These are phyloP conservation scores for Pluvianellus socialis DNA, from an alignment of 2,113 vertebrate species.

Conservation along the genomic window DNA sequence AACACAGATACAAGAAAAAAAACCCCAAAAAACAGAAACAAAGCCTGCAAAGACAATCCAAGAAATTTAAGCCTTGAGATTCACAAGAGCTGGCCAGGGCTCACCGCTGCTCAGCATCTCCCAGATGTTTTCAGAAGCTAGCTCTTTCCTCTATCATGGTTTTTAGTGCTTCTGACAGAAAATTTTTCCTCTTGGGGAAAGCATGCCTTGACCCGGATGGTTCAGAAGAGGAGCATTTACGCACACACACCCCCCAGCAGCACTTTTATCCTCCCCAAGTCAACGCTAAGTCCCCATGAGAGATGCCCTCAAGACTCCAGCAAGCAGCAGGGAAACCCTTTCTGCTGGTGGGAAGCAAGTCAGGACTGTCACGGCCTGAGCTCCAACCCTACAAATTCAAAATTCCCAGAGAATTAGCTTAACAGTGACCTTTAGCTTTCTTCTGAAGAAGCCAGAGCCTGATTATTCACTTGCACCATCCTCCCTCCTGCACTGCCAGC, in stretches of 20 bases:
- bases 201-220: background rate
- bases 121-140: background rate
- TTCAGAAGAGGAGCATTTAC: background rate
- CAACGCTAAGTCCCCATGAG: background rate
- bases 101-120: background rate
- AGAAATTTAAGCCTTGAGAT: background rate
- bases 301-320: background rate
- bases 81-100: background rate
- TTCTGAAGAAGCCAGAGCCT: background rate
- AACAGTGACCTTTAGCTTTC: background rate
- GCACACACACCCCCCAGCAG: accelerated
- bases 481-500: background rate
- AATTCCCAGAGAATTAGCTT: background rate
- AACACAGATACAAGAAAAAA: accelerated
- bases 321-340: background rate
- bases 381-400: background rate
- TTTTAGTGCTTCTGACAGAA: background rate
- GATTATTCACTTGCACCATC: background rate
- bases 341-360: background rate
- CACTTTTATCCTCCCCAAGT: background rate
- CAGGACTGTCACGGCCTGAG: background rate
- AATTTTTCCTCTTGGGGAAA: background rate
- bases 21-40: background rate
- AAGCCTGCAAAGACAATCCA: background rate
- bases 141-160: accelerated